Evolutionary conservation across 2,888 invertebrate species (phyloP), one percentile per base, ranked within the genome.

Genomic region (Drosophila meridionalis): DNA sequence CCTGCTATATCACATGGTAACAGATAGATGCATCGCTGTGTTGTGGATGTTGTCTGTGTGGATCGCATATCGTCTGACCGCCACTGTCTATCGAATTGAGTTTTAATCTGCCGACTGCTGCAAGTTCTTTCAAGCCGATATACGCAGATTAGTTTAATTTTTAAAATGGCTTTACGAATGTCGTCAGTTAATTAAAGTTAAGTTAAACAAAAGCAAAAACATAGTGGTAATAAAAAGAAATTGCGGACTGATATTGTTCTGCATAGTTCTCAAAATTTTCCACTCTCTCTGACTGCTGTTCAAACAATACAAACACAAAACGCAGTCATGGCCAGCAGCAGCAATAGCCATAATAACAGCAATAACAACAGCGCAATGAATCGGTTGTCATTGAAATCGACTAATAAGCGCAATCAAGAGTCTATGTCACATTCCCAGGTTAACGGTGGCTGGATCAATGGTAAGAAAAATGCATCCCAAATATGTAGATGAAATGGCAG

Each of bases 381-480:
- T 76, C 78, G 91, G 60, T 82, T 91, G 64, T 83, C 87, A 57
- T 74, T 92, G 14, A 92, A 92, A 71, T 78, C 89, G 28, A 96
- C 96, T 77, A 94, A 95, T 74, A 97, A 96, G 94, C 95, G 96
- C 90, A 95, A 95, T 93, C 96, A 96, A 91, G 96, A 96, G 92
- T 95, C 95, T 91, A 95, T 97, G 94, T 95, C 96, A 77, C 96
- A 97, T 87, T 95, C 96, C 63, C 97, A 97, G 94, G 96, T 96
- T 48, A 96, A 96, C 93, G 95, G 96, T 90, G 95, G 96, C 90
- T 97, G 97, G 97, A 96, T 97, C 94, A 97, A 97, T 93, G 97
- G 97, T 97, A 94, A 96, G 92, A 95, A 70, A 62, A 64, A 30
- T 42, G 57, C 69, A 61, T 57, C 34, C 34, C 36, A n/a, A 59